Conservation (phyloP, 2,888 invertebrate genomes). For the Nomada fabriciana region DNA sequence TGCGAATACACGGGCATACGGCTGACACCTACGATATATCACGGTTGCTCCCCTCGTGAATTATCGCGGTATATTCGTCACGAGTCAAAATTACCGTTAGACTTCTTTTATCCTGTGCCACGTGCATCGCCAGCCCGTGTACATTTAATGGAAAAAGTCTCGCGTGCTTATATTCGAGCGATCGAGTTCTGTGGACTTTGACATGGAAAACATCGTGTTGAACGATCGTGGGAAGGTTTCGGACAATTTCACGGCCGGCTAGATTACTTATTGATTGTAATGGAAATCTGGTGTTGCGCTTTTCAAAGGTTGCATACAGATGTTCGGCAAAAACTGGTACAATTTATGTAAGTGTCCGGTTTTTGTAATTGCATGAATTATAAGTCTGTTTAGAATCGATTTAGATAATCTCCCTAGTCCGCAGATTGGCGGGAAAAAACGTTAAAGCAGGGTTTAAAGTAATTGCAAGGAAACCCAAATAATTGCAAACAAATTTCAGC, state of each 20-base stretch:
- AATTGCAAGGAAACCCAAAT: too few species aligned
- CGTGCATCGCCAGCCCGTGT: neutral
- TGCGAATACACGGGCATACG: constrained; percentile 24
- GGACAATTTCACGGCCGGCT: neutral
- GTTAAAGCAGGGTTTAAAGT: too few species aligned
- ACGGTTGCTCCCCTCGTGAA: constrained; percentile 42
- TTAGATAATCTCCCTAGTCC: too few species aligned
- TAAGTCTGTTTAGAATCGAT: too few species aligned
- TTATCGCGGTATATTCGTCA: constrained; percentile 39
- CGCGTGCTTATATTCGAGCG: neutral
- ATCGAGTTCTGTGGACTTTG: neutral
- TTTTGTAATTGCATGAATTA: too few species aligned
- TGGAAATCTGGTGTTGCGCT: too few species aligned
- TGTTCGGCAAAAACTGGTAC: too few species aligned
- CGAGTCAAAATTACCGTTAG: constrained; percentile 37
- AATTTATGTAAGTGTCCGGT: too few species aligned
- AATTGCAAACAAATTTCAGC: too few species aligned
- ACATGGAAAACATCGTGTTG: neutral
- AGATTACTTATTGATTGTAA: too few species aligned
- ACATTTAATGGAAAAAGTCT: constrained; percentile 9
- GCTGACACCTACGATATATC: constrained; percentile 52
- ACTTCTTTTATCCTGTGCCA: constrained; percentile 17
- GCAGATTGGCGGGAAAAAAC: too few species aligned
- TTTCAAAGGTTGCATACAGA: too few species aligned
- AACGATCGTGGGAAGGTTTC: neutral